Evolutionary conservation across 2,113 vertebrate species (phyloP).

Genomic region (Bufo gargarizans): DNA sequence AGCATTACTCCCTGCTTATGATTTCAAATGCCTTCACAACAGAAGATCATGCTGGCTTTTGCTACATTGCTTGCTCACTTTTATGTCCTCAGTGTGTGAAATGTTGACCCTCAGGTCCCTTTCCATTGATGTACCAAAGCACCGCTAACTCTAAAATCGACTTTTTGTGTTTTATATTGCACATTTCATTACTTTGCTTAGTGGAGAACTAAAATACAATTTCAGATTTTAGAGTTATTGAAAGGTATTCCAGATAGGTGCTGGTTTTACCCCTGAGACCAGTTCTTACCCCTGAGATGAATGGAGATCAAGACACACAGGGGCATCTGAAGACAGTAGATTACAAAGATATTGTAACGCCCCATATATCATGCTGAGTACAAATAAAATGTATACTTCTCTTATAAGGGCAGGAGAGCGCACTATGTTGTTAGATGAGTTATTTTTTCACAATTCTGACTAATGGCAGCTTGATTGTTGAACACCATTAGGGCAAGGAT

Average conservation of each 20-base stretch:
- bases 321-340: too few relatives aligned
- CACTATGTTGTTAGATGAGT: background rate
- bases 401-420: background rate
- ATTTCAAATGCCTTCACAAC: constrained; percentile 15
- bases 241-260: too few relatives aligned
- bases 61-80: constrained; percentile 22
- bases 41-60: constrained; percentile 8
- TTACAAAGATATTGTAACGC: too few relatives aligned
- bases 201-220: background rate
- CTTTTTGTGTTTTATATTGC: background rate
- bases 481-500: background rate
- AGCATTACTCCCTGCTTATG: background rate
- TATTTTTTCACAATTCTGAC: background rate
- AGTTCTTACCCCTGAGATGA: too few relatives aligned
- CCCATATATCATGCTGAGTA: background rate
- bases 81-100: constrained; percentile 19
- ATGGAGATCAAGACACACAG: too few relatives aligned
- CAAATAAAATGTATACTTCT: background rate
- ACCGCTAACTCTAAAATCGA: background rate
- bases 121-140: background rate
- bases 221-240: background rate
- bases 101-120: background rate
- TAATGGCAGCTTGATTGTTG: background rate
- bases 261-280: too few relatives aligned
- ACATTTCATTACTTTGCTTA: background rate